phyloP scores from a whole-genome alignment of 2,113 vertebrate species.

The Ctenomys sociabilis region DNA sequence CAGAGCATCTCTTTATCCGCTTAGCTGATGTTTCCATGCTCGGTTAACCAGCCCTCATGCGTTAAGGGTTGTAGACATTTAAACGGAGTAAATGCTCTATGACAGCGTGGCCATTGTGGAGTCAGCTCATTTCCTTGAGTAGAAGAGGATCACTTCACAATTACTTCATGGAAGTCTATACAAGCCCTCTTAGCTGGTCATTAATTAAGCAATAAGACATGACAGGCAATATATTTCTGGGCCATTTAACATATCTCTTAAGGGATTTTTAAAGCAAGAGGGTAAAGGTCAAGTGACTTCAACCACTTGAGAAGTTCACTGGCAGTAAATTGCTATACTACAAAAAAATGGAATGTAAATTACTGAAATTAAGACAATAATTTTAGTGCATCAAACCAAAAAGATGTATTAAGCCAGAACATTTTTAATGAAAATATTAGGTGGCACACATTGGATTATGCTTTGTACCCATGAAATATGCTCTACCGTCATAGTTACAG shows the following conservation, averaged over 20 bases:
- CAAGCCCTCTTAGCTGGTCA: conserved; percentile 81
- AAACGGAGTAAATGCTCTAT: conserved; percentile 76
- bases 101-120: conserved; percentile 74
- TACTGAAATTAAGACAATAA: conserved; percentile 38
- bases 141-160: conserved; percentile 84
- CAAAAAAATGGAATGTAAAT: conserved; percentile 80
- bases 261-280: conserved; percentile 85
- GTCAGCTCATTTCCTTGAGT: conserved; percentile 80
- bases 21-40: conserved; percentile 56
- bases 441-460: neutral
- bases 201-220: conserved; percentile 89
- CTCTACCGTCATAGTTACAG: neutral
- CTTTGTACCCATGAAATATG: neutral
- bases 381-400: neutral
- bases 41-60: neutral
- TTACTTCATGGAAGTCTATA: conserved; percentile 84
- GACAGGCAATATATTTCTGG: conserved; percentile 88
- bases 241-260: conserved; percentile 87
- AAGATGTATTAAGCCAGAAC: neutral
- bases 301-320: conserved; percentile 87
- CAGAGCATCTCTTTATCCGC: neutral
- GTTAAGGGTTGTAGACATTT: conserved; percentile 65
- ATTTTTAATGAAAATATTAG: neutral
- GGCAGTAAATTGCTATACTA: conserved; percentile 82
- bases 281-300: conserved; percentile 87